Percentiles rank a stretch among this genome's conserved stretches.
These are phyloP conservation scores for Ostrea edulis DNA, from an alignment of 1,140 invertebrate genomes.

Conservation along the genomic window DNA sequence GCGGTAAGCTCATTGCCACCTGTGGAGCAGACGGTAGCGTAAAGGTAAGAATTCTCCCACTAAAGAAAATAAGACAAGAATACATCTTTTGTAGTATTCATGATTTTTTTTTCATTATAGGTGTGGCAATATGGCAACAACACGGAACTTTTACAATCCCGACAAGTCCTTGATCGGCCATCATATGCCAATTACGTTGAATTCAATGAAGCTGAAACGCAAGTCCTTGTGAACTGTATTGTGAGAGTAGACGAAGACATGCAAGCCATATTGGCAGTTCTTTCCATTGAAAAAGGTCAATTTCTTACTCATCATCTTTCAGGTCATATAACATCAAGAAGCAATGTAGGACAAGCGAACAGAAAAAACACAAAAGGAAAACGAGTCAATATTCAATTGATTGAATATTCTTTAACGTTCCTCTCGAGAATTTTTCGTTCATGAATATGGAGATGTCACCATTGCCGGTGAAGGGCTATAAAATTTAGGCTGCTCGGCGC, in stretches of 20 bases:
- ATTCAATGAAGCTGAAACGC: constrained; percentile 49
- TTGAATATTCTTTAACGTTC: too few relatives aligned
- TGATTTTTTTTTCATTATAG: background rate
- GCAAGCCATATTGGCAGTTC: background rate
- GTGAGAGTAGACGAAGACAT: background rate
- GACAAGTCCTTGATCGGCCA: background rate
- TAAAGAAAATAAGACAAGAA: background rate
- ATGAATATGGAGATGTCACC: too few relatives aligned
- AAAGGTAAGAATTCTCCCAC: background rate
- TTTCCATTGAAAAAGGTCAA: constrained; percentile 1
- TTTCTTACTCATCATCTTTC: background rate
- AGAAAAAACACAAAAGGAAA: too few relatives aligned
- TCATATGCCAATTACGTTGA: constrained; percentile 40
- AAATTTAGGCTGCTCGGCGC: too few relatives aligned
- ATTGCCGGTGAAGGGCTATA: too few relatives aligned
- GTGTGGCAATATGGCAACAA: background rate
- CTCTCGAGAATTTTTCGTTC: too few relatives aligned
- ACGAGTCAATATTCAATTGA: too few relatives aligned
- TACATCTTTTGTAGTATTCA: background rate
- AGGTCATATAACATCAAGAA: background rate
- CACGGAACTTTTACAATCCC: constrained; percentile 1
- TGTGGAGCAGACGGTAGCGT: constrained; percentile 40
- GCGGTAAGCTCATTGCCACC: constrained; percentile 33
- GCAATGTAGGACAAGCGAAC: too few relatives aligned
- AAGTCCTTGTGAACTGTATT: constrained; percentile 24